Evolutionary conservation across 1,140 invertebrate genomes (phyloP), one percentile per base, ranked within the genome.

Genomic region (Calycopis cecrops): DNA sequence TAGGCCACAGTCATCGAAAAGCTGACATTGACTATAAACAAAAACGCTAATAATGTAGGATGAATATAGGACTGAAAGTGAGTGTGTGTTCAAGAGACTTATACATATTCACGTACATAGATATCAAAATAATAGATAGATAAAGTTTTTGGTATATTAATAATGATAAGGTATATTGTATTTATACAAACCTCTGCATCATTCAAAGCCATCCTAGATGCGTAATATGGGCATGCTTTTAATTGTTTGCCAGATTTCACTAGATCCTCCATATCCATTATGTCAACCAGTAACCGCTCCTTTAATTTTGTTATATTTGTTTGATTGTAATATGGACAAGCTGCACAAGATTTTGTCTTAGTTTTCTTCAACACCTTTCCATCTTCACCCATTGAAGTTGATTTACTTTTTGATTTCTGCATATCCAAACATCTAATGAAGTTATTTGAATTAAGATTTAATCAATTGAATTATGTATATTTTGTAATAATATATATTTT

Each of bases 161-260:
- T 6, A 28, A 28, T 28, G 21, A 2, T 6, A 28, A 3, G 21
- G 21, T 28, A n/a, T n/a, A n/a, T n/a, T n/a, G n/a, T n/a, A 28
- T 28, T 28, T 10, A 9, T 6, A 44, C 48, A 51, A 75, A 93
- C 91, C 90, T 98, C 94, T 34, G 96, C 93, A 80, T 94, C 91
- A 68, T 92, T 89, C 11, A 96, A 86, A 35, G 95, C 94, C 72
- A 92, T 90, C 72, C 97, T 90, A 9, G 93, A 90, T 10, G 94
- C 93, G 89, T 98, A 99, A 88, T 99, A 99, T 3, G 97, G 94
- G 88, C 98, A 99, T 8, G 93, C 93, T 57, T 94, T 92, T 48
- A 92, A 73, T 61, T 92, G 86, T 72, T 92, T 91, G 0, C 93
- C 96, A 73, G 85, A 85, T 12, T 81, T 87, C 0, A 95, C 92